Conservation (phyloP, 2,113 vertebrate genomes). For the Mobula birostris region DNA sequence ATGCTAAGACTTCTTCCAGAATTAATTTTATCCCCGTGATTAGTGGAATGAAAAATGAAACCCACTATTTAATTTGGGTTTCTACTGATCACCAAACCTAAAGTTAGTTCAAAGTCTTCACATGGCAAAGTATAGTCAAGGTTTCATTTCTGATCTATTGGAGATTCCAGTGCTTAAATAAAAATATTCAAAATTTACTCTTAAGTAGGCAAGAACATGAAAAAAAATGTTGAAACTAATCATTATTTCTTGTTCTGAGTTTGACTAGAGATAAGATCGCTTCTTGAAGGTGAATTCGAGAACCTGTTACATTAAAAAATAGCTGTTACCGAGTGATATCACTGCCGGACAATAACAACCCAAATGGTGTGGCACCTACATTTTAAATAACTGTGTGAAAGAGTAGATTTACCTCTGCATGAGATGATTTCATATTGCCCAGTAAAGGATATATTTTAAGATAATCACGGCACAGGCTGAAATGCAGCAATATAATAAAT, state of each 20-base stretch:
- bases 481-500: conserved; percentile 33
- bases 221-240: not conserved
- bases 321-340: not conserved
- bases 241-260: not conserved
- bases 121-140: not conserved
- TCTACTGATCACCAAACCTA: not conserved
- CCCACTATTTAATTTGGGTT: not conserved
- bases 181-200: not conserved
- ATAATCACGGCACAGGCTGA: not conserved
- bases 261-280: not conserved
- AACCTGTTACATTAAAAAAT: not conserved
- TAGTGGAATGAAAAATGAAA: not conserved
- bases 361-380: not conserved
- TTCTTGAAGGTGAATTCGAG: conserved; percentile 9
- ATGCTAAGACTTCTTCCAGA: not conserved
- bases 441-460: conserved; percentile 27
- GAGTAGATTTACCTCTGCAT: conserved; percentile 18
- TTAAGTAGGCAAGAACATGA: not conserved
- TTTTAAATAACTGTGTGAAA: conserved; percentile 9
- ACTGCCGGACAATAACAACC: not conserved
- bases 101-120: not conserved
- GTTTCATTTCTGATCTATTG: not conserved
- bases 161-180: not conserved
- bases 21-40: not conserved
- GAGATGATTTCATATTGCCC: conserved; percentile 27